These are phyloP conservation scores for Terrapene triunguis DNA, from an alignment of 2,113 vertebrate species.

Conservation along the genomic window DNA sequence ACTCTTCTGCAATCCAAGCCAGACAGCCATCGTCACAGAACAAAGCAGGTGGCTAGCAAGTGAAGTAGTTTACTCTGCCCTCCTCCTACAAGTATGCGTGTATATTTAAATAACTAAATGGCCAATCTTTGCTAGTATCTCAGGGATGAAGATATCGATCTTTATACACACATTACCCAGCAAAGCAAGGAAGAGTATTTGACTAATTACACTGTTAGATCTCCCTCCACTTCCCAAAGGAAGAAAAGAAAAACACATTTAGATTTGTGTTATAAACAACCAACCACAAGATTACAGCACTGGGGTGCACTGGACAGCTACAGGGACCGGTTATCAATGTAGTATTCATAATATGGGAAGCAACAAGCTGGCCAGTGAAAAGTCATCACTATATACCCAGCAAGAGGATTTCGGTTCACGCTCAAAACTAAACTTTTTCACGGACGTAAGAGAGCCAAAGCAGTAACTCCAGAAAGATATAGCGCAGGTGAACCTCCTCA, in stretches of 20 bases:
- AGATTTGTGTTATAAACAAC: neutral
- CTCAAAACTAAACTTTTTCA: neutral
- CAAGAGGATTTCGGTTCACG: fast-evolving
- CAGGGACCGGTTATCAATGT: fast-evolving
- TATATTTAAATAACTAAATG: fast-evolving
- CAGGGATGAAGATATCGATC: neutral
- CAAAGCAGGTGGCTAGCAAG: fast-evolving
- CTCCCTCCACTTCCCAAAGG: fast-evolving
- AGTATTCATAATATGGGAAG: neutral
- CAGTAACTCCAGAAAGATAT: neutral
- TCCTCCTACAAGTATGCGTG: neutral
- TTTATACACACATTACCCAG: fast-evolving
- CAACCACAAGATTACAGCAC: fast-evolving
- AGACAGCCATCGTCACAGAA: fast-evolving
- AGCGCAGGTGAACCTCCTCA: fast-evolving
- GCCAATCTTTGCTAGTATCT: neutral
- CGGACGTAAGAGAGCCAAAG: fast-evolving
- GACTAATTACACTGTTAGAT: fast-evolving
- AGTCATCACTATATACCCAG: fast-evolving
- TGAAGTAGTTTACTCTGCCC: neutral
- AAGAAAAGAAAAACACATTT: neutral
- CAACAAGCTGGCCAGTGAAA: fast-evolving
- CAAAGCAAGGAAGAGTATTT: fast-evolving
- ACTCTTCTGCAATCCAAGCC: neutral
- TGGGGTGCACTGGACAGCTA: fast-evolving